phyloP scores from a whole-genome alignment of 1,140 invertebrate genomes.

The Lepidurus apus region DNA sequence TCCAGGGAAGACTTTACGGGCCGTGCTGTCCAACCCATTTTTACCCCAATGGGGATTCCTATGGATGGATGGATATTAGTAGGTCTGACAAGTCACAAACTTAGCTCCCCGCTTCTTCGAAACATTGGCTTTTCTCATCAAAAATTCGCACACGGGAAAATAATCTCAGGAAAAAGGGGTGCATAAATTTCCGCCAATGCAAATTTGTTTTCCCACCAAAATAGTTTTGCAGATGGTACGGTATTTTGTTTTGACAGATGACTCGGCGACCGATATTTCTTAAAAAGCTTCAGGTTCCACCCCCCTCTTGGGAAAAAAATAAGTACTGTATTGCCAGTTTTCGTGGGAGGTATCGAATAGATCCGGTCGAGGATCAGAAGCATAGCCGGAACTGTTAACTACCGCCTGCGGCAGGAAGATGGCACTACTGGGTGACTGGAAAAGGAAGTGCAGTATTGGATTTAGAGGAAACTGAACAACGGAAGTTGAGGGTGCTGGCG shows the following conservation, averaged over 20 bases:
- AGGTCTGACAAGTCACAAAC: constrained; percentile 8
- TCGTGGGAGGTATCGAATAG: background rate
- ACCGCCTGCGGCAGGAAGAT: background rate
- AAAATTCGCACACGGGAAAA: background rate
- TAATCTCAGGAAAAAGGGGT: background rate
- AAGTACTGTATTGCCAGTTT: background rate
- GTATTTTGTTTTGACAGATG: constrained; percentile 19
- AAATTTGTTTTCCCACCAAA: background rate
- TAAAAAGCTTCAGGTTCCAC: background rate
- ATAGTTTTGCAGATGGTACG: background rate
- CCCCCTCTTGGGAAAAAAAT: background rate
- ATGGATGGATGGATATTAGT: background rate
- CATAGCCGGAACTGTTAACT: background rate
- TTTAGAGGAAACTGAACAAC: background rate
- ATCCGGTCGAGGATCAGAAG: background rate
- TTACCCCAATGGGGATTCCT: constrained; percentile 6
- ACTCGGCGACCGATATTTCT: background rate
- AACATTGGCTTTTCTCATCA: background rate
- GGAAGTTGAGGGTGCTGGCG: background rate
- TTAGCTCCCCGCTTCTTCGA: background rate
- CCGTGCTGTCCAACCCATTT: background rate
- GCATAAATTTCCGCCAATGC: background rate
- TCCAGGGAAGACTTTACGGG: background rate
- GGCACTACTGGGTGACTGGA: background rate
- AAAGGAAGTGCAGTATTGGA: background rate